These are phyloP conservation scores for Acleris laterana DNA, from an alignment of 2,888 invertebrate genomes.

Conservation along the genomic window DNA sequence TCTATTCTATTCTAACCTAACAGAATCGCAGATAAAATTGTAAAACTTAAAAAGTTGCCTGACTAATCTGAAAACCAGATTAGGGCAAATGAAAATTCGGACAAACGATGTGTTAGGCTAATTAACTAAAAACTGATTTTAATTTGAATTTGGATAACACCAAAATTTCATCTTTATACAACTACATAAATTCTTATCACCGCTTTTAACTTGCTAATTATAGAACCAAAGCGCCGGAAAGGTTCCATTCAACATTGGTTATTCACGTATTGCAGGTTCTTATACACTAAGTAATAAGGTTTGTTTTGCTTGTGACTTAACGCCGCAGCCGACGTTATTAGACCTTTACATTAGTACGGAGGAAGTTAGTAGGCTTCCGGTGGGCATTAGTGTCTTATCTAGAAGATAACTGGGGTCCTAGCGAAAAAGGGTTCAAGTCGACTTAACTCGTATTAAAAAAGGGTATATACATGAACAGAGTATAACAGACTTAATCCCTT, in stretches of 20 bases:
- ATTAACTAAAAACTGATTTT: too few relatives aligned
- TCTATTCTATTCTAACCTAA: too few relatives aligned
- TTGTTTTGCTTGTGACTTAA: constrained; percentile 1
- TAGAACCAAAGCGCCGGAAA: constrained; percentile 7
- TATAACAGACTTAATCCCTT: too few relatives aligned
- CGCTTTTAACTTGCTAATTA: constrained; percentile 11
- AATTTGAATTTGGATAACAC: neutral
- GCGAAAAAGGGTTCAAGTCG: too few relatives aligned
- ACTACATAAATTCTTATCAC: neutral
- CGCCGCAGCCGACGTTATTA: neutral
- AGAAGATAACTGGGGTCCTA: too few relatives aligned
- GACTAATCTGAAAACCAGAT: too few relatives aligned
- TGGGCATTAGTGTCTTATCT: constrained; percentile 9
- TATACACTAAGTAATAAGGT: constrained; percentile 4
- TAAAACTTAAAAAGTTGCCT: too few relatives aligned
- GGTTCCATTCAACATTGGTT: constrained; percentile 10
- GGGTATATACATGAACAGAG: too few relatives aligned
- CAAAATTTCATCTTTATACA: neutral
- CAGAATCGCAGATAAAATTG: too few relatives aligned
- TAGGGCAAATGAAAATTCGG: too few relatives aligned
- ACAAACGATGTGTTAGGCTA: too few relatives aligned
- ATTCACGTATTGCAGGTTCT: neutral
- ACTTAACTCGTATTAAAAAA: too few relatives aligned
- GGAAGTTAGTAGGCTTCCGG: constrained; percentile 28
- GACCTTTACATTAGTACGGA: neutral